Evolutionary conservation across 2,888 invertebrate species (phyloP).

Genomic region (Cantharis nigra): DNA sequence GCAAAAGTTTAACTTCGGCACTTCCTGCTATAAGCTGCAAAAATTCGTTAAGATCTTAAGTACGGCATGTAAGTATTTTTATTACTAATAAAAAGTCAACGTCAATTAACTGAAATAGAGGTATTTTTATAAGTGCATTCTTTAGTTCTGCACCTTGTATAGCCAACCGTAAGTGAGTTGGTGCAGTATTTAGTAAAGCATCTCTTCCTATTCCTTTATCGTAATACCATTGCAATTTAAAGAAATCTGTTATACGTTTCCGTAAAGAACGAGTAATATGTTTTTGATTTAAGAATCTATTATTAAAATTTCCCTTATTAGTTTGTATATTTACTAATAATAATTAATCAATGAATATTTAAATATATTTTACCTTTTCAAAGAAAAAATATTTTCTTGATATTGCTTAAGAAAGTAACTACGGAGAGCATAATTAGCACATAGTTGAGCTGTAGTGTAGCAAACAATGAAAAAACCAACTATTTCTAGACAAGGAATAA

Average conservation of each 20-base stretch:
- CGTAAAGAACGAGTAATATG: neutral
- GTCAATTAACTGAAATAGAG: slow-evolving; percentile 17
- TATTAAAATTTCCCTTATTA: neutral
- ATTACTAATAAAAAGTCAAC: slow-evolving; percentile 19
- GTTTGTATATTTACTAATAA: neutral
- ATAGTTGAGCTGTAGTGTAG: slow-evolving; percentile 7
- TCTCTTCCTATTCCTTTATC: slow-evolving; percentile 11
- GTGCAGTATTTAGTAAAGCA: neutral
- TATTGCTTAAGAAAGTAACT: slow-evolving; percentile 4
- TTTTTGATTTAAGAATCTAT: slow-evolving; percentile 6
- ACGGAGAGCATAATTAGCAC: neutral
- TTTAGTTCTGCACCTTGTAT: slow-evolving; percentile 9
- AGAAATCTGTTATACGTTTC: slow-evolving; percentile 6
- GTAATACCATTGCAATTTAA: slow-evolving; percentile 12
- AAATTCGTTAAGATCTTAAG: slow-evolving; percentile 38
- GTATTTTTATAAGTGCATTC: neutral
- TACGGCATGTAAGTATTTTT: neutral
- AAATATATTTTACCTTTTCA: slow-evolving; percentile 6
- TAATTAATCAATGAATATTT: neutral
- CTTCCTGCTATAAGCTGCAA: slow-evolving; percentile 57
- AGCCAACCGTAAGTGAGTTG: slow-evolving; percentile 3
- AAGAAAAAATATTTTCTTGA: slow-evolving; percentile 8
- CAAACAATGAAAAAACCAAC: slow-evolving; percentile 4
- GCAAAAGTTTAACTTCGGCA: slow-evolving; percentile 55
- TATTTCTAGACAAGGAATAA: neutral